Evolutionary conservation across 2,113 vertebrate species (phyloP).

Genomic region (Pelodiscus sinensis): DNA sequence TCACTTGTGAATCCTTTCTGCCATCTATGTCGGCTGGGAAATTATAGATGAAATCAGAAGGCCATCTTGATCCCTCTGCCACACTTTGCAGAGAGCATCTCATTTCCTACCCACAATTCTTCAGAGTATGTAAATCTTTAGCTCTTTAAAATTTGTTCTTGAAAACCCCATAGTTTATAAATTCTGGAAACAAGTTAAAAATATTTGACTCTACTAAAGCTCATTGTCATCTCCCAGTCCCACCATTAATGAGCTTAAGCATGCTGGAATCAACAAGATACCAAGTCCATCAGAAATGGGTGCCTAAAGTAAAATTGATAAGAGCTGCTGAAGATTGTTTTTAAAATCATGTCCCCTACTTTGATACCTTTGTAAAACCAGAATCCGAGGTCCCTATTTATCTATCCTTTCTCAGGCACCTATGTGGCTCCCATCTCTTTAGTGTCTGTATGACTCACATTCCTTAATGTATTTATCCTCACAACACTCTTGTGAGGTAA

Average conservation of each 20-base stretch:
- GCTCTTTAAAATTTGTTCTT: not conserved
- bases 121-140: not conserved
- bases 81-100: accelerated
- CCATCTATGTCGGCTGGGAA: not conserved
- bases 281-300: not conserved
- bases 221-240: not conserved
- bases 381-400: not conserved
- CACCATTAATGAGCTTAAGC: not conserved
- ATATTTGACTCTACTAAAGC: not conserved
- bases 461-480: not conserved
- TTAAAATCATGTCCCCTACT: not conserved
- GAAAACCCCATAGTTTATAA: not conserved
- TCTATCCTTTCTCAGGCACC: not conserved
- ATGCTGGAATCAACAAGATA: not conserved
- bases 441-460: accelerated
- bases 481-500: not conserved
- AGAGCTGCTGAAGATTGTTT: not conserved
- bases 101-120: not conserved
- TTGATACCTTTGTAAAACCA: not conserved
- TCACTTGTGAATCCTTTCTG: not conserved
- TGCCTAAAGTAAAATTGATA: not conserved
- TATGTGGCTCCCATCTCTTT: accelerated
- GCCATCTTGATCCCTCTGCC: not conserved
- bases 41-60: not conserved
- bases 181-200: not conserved